Base-by-base conservation (phyloP, 2,888 invertebrate genomes). In the Agrilus mali region DNA sequence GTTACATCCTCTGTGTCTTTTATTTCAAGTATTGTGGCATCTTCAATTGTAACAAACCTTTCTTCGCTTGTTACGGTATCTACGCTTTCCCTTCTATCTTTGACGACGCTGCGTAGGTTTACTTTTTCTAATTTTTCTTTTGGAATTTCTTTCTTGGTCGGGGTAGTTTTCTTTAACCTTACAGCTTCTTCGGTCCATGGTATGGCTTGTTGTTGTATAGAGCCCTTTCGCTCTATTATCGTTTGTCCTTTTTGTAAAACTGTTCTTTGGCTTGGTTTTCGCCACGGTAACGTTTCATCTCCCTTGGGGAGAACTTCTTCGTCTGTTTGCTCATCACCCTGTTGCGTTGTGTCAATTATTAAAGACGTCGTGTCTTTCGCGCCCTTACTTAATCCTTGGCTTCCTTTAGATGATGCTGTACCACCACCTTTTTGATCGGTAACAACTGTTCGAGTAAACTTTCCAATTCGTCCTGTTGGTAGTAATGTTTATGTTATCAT, bases 181-280 rank as follows among this genome's bases (percentile, higher is more conserved):
- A 73, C 66, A 47, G 71, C 69, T 63, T 81, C 78, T 56, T 81
- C 73, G 6, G 75, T 82, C 75, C 75, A 74, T 6, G 74, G 70
- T 45, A 50, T 20, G 41, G 40, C 41, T 47, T 50, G 51, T 36
- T 47, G 48, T 46, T 47, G 42, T 41, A 36, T 45, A 7, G 41
- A 40, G 38, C 44, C 44, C 33, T 41, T 16, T 40, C 16, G 31
- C 34, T 44, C 44, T 7, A 48, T 38, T 65, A 63, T 27, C 22
- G 38, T 37, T 33, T 41, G 36, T 31, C 49, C 66, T 65, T 47
- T 60, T 59, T 38, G 65, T 38, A 38, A 16, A 13, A n/a, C 37
- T 47, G 41, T 32, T 22, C 40, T 43, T 27, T 49, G 38, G 34
- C 35, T 38, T 40, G 50, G 40, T 49, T 58, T 27, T 51, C 75